Evolutionary conservation across 1,140 invertebrate species (phyloP), one percentile per base, ranked within the genome.

Genomic region (Holotrichia oblita): DNA sequence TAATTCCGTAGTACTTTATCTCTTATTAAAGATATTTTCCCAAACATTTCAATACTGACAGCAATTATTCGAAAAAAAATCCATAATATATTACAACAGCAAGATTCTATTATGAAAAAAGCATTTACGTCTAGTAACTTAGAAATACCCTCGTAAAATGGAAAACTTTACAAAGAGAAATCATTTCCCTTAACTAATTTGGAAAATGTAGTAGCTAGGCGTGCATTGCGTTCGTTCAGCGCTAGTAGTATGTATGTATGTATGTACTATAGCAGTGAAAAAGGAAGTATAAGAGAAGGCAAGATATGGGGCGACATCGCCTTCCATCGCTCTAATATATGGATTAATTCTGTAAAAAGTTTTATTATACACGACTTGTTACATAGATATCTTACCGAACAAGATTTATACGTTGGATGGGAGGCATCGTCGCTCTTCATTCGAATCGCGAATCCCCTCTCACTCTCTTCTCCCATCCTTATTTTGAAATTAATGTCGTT

Each of bases 171-270:
- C 17, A 27, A 17, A 17, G 22, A 69, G 24, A 14, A 69, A 27
- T 27, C 61, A 27, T 69, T 69, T 69, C 20, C 61, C 61, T 69
- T 69, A 69, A 69, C 61, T 69, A 69, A 69, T 69, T 69, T 69
- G 61, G 17, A 27, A 69, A 69, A 69, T 69, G 61, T 69, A 69
- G 61, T 20, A 27, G 12, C 17, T 12, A 22, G 8, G 20, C 59
- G 27, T 34, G 4, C 27, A 34, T 27, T 14, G 61, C 61, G 48
- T n/a, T 55, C 48, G 14, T 69, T 24, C 27, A 20, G 7, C 22
- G 14, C 61, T 69, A 69, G 61, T 34, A 34, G 27, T 34, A 34
- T 34, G 27, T 34, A n/a, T n/a, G n/a, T n/a, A n/a, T n/a, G n/a
- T n/a, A 34, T 34, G 27, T 34, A 34, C 27, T 34, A 4, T 34